Percentiles rank a stretch among this genome's conserved stretches.
Evolutionary conservation across 2,888 invertebrate genomes (phyloP).

Genomic region (Drosophila meridionalis): DNA sequence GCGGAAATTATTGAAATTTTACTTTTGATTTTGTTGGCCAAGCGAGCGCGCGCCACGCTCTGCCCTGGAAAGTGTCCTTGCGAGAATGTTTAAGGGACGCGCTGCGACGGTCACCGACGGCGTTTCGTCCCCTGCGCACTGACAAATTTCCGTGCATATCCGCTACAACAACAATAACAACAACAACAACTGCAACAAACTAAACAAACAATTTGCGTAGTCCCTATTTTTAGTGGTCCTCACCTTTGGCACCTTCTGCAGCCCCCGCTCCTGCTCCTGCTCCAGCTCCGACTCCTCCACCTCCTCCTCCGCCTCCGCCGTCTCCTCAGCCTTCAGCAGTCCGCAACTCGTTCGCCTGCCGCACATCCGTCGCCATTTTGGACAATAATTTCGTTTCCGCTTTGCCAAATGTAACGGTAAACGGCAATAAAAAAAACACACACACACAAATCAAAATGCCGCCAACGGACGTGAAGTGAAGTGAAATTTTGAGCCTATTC

Average conservation of each 20-base stretch:
- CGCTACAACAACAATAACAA: constrained; percentile 48
- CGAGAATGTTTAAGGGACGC: constrained; percentile 49
- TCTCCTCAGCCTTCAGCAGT: neutral
- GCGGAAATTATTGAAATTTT: constrained; percentile 83
- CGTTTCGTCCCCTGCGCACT: constrained; percentile 45
- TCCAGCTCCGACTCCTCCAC: neutral
- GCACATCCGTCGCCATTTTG: constrained; percentile 69
- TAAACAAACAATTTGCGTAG: constrained; percentile 61
- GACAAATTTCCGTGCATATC: constrained; percentile 78
- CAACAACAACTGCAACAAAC: constrained; percentile 20
- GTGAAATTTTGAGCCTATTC: neutral
- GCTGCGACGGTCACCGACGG: constrained; percentile 53
- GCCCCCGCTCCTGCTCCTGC: neutral
- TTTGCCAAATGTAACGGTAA: constrained; percentile 45
- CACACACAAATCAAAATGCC: constrained; percentile 32
- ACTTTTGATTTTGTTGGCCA: constrained; percentile 66
- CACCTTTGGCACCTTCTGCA: neutral
- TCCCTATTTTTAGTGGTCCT: constrained; percentile 34
- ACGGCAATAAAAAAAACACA: constrained; percentile 7
- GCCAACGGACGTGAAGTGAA: constrained; percentile 24
- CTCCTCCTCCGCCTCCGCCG: neutral
- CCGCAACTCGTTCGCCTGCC: constrained; percentile 47
- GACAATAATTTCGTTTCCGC: constrained; percentile 71
- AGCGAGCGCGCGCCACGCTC: constrained; percentile 1
- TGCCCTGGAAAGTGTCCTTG: constrained; percentile 15